phyloP scores from a whole-genome alignment of 2,797 vertebrate species.

The Bradypus variegatus region DNA sequence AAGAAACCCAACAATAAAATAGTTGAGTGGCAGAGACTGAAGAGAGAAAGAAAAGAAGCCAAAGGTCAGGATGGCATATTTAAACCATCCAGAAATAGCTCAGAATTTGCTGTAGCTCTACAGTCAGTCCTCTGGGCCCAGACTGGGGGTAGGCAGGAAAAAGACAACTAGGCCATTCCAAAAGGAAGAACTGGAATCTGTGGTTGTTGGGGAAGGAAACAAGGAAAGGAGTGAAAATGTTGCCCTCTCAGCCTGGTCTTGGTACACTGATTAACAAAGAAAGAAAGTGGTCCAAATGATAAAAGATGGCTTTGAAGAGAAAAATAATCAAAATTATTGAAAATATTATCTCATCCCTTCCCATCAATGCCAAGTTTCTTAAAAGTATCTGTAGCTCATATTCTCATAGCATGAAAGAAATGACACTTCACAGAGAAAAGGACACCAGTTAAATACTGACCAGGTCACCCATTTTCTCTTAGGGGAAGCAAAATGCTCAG shows the following conservation, averaged over 20 bases:
- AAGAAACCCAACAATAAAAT: background rate
- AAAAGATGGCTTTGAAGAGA: conserved; percentile 25
- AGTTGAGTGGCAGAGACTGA: background rate
- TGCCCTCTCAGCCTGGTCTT: background rate
- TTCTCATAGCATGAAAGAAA: background rate
- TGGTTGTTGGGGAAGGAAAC: background rate
- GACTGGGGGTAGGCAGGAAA: background rate
- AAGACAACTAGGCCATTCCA: background rate
- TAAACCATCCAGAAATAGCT: background rate
- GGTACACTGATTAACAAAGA: background rate
- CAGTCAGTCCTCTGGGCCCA: background rate
- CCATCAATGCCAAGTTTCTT: background rate
- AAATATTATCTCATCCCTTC: conserved; percentile 11
- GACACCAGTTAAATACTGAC: background rate
- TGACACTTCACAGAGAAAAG: background rate
- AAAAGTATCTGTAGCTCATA: conserved; percentile 9
- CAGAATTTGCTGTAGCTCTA: background rate
- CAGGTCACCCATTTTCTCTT: background rate
- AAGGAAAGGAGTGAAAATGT: background rate
- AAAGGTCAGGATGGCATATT: background rate
- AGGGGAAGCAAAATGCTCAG: background rate
- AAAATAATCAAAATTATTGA: conserved; percentile 19
- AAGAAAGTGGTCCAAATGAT: background rate
- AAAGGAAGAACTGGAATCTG: conserved; percentile 15
- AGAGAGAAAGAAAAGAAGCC: background rate